These are phyloP conservation scores for Cantharis rufa DNA, from an alignment of 2,888 invertebrate species.

Conservation along the genomic window DNA sequence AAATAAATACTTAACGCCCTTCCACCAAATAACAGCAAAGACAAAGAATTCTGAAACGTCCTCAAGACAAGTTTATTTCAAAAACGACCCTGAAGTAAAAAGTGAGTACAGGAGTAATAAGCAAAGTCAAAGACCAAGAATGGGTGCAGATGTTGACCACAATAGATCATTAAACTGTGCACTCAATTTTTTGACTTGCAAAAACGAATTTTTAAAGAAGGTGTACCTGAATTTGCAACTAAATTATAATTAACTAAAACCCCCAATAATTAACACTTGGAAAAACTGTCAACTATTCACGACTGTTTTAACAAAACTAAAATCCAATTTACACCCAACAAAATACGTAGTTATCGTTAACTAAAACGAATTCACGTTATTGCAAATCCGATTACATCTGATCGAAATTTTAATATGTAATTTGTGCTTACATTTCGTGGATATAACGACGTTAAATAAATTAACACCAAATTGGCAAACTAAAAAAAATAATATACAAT, in stretches of 20 bases:
- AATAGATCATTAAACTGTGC: conserved; percentile 24
- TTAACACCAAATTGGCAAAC: conserved; percentile 18
- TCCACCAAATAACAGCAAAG: conserved; percentile 10
- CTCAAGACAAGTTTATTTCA: conserved; percentile 45
- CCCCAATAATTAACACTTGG: not conserved
- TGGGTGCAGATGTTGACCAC: conserved; percentile 42
- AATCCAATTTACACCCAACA: conserved; percentile 50
- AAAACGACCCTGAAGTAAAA: conserved; percentile 46
- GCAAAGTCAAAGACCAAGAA: conserved; percentile 40
- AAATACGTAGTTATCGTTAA: conserved; percentile 30
- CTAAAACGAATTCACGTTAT: conserved; percentile 13
- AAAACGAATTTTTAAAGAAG: not conserved
- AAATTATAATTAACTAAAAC: not conserved
- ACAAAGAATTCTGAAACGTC: conserved; percentile 45
- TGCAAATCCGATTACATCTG: not conserved
- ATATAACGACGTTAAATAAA: conserved; percentile 8
- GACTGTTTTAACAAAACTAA: conserved; percentile 42
- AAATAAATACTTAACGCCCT: not conserved
- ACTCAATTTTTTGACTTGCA: not conserved
- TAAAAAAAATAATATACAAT: conserved; percentile 22
- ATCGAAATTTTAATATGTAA: not conserved
- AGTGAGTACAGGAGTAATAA: conserved; percentile 44
- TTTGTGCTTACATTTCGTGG: not conserved
- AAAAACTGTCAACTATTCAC: conserved; percentile 45
- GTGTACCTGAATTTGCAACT: not conserved